phyloP scores from a whole-genome alignment of 2,888 invertebrate species.

The Boloria euphrosyne region DNA sequence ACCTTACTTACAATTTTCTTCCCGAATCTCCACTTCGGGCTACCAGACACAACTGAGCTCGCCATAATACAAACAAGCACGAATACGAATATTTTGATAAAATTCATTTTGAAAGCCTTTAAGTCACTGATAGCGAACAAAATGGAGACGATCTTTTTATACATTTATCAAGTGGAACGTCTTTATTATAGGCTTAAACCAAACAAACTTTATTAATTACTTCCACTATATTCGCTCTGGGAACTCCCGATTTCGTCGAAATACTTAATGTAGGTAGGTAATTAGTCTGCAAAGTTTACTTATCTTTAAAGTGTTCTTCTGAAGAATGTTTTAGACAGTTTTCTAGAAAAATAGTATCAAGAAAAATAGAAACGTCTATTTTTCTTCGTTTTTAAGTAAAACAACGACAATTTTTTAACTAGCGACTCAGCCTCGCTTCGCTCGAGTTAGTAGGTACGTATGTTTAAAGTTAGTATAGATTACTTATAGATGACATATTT shows the following conservation, averaged over 20 bases:
- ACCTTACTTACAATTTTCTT: constrained; percentile 57
- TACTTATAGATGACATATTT: too few relatives aligned
- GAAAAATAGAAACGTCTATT: too few relatives aligned
- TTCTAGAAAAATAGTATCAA: too few relatives aligned
- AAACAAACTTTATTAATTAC: too few relatives aligned
- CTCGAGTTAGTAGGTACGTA: too few relatives aligned
- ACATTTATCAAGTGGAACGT: constrained; percentile 8
- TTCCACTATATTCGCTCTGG: neutral
- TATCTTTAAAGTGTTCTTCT: too few relatives aligned
- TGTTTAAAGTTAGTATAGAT: too few relatives aligned
- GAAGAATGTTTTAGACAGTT: too few relatives aligned
- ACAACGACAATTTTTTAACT: too few relatives aligned
- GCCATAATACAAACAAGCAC: constrained; percentile 51
- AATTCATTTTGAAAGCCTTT: constrained; percentile 48
- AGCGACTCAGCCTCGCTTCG: too few relatives aligned
- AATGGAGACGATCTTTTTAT: constrained; percentile 1
- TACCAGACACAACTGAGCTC: constrained; percentile 45
- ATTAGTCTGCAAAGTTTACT: too few relatives aligned
- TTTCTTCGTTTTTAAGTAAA: too few relatives aligned
- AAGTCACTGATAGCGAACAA: neutral
- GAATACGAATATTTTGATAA: constrained; percentile 50
- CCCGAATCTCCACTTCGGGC: constrained; percentile 55
- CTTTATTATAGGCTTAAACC: constrained; percentile 3
- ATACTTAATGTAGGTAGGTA: neutral
- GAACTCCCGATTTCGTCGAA: neutral